A percentile compares a stretch with the other conserved stretches of the same genome.
These are phyloP conservation scores for Cydia splendana DNA, from an alignment of 1,140 invertebrate genomes.

Conservation along the genomic window DNA sequence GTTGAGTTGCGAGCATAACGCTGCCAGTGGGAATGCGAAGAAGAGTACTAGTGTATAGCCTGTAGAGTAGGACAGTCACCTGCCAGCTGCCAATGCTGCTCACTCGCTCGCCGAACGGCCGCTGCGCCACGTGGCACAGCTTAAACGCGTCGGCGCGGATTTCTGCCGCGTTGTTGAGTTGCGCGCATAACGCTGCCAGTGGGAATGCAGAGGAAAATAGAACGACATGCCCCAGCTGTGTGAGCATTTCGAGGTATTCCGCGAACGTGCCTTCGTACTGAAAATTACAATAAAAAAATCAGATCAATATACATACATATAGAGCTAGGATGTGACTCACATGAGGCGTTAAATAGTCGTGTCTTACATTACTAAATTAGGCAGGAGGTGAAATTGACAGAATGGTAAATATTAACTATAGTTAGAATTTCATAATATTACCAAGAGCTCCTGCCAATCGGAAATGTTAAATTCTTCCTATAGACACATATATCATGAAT, in stretches of 20 bases:
- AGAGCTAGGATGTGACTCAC: too few relatives aligned
- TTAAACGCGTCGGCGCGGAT: slow-evolving; percentile 98
- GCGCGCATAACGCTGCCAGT: slow-evolving; percentile 94
- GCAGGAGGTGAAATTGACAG: too few relatives aligned
- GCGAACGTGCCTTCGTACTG: slow-evolving; percentile 96
- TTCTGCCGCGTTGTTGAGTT: slow-evolving; percentile 96
- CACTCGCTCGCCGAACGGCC: slow-evolving; percentile 95
- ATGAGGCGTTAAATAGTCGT: too few relatives aligned
- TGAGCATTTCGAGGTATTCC: slow-evolving; percentile 98
- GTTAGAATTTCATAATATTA: too few relatives aligned
- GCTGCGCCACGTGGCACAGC: slow-evolving; percentile 94
- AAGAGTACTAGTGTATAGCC: background rate
- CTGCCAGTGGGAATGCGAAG: too few relatives aligned
- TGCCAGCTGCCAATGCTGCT: slow-evolving; percentile 98
- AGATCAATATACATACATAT: too few relatives aligned
- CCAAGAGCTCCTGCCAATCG: too few relatives aligned
- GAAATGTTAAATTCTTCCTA: too few relatives aligned
- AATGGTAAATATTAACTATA: too few relatives aligned
- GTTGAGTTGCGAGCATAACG: slow-evolving; percentile 89
- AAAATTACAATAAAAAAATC: slow-evolving; percentile 46
- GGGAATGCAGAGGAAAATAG: slow-evolving; percentile 98
- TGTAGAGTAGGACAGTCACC: slow-evolving; percentile 77
- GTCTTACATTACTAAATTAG: too few relatives aligned
- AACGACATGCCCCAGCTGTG: slow-evolving; percentile 95
- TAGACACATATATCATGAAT: too few relatives aligned